These are phyloP conservation scores for Corapipo altera DNA, from an alignment of 2,113 vertebrate genomes.

Conservation along the genomic window DNA sequence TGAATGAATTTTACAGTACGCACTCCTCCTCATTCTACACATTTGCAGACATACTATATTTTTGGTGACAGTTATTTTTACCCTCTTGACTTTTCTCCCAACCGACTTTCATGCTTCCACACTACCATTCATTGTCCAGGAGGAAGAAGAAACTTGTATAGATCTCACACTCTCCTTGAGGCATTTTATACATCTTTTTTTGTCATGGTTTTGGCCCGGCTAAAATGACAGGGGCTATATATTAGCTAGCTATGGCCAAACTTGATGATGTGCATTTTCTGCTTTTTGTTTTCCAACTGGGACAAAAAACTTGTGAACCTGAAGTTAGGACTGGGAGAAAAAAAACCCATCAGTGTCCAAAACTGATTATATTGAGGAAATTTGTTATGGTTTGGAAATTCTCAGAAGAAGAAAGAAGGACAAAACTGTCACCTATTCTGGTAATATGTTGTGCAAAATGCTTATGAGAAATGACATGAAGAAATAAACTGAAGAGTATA, in stretches of 20 bases:
- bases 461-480: background rate
- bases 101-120: background rate
- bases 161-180: background rate
- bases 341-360: background rate
- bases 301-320: background rate
- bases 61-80: background rate
- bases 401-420: background rate
- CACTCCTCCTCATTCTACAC: background rate
- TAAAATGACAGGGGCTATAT: background rate
- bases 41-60: background rate
- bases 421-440: background rate
- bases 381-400: background rate
- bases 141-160: background rate
- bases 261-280: background rate
- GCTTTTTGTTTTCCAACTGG: background rate
- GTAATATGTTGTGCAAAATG: background rate
- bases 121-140: background rate
- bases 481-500: background rate
- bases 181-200: background rate
- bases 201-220: background rate
- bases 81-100: background rate
- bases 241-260: background rate
- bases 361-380: background rate
- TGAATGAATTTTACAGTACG: background rate
- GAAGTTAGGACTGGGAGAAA: background rate